Percentiles rank a stretch among this genome's conserved stretches.
Conservation (phyloP, 92 coral and sea anemone species). For the Nematostella vectensis region DNA sequence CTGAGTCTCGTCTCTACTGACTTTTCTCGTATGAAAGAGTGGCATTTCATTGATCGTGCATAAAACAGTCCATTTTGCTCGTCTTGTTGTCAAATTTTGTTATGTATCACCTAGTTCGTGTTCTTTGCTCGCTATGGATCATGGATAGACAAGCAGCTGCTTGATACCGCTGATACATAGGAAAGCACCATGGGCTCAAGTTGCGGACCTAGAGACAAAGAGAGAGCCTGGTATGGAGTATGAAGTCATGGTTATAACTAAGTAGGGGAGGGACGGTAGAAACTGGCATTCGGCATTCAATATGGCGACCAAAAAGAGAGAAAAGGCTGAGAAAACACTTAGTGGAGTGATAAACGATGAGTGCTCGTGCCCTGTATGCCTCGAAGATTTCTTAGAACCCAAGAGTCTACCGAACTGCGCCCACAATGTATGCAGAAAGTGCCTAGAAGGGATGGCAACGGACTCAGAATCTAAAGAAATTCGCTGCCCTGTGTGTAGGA, state of each 20-base stretch:
- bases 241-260: neutral
- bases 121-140: no score
- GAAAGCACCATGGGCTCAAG: no score
- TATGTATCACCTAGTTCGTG: no score
- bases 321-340: slow-evolving; percentile 26
- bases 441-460: slow-evolving; percentile 19
- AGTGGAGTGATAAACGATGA: slow-evolving; percentile 33
- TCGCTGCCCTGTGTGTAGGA: slow-evolving; percentile 37
- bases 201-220: no score
- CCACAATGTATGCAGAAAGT: slow-evolving; percentile 34
- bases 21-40: slow-evolving; percentile 74
- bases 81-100: no score
- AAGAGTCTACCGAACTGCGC: slow-evolving; percentile 42
- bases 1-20: slow-evolving; percentile 71
- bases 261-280: neutral
- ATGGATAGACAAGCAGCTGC: no score
- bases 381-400: slow-evolving; percentile 34
- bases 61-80: no score
- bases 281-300: neutral
- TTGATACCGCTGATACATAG: no score
- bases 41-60: no score
- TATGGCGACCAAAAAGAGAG: neutral
- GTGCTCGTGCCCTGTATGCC: slow-evolving; percentile 44
- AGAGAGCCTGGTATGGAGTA: no score
- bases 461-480: slow-evolving; percentile 10